These are phyloP conservation scores for Diglossa cyanea DNA, from an alignment of 2,797 vertebrate genomes.

Conservation along the genomic window DNA sequence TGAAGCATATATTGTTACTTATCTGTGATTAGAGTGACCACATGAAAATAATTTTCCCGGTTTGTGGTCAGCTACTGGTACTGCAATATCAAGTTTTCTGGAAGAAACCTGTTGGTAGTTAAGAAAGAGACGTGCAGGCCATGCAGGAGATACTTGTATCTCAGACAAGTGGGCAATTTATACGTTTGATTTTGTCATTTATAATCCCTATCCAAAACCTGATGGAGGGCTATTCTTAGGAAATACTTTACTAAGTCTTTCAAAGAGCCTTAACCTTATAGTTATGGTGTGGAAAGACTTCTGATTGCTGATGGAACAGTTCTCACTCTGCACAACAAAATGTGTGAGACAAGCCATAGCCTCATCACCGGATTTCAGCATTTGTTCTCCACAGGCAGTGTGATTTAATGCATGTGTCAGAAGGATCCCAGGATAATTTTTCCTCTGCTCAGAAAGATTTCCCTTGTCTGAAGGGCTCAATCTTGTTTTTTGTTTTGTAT, in stretches of 20 bases:
- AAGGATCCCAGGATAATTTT: neutral
- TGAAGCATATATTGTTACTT: neutral
- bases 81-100: neutral
- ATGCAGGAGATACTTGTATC: neutral
- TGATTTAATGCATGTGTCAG: neutral
- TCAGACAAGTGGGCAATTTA: neutral
- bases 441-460: neutral
- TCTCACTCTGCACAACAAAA: neutral
- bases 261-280: neutral
- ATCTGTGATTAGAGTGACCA: neutral
- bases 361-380: neutral
- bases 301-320: neutral
- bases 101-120: neutral
- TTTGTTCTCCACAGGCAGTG: neutral
- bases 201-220: neutral
- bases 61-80: neutral
- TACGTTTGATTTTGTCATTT: rapidly evolving
- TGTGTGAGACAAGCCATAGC: neutral
- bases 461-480: neutral
- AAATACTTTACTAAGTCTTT: neutral
- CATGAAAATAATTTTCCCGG: neutral
- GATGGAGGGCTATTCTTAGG: neutral
- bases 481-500: neutral
- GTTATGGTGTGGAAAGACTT: neutral
- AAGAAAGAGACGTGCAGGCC: neutral